Evolutionary conservation across 1,140 invertebrate genomes (phyloP).

Genomic region (Aplysia californica): DNA sequence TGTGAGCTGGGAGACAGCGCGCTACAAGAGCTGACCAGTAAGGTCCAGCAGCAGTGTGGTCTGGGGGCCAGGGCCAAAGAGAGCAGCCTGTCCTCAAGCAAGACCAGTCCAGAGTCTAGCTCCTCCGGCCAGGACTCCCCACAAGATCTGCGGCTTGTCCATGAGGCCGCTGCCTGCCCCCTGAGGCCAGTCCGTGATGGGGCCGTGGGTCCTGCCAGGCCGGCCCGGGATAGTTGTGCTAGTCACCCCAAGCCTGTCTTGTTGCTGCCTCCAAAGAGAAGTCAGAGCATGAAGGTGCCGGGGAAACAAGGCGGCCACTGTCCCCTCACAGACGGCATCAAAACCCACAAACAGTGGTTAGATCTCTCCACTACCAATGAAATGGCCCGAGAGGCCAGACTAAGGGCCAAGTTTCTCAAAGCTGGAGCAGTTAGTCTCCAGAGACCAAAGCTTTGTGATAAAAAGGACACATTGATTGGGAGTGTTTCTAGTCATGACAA

Average conservation of each 20-base stretch:
- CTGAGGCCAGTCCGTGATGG: background rate
- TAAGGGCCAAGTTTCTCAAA: background rate
- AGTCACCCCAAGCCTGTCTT: background rate
- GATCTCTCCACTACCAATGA: slow-evolving; percentile 17
- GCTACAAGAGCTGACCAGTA: too few relatives aligned
- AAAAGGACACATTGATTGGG: slow-evolving; percentile 12
- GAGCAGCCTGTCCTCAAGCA: background rate
- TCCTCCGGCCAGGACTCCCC: slow-evolving; percentile 24
- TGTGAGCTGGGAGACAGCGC: too few relatives aligned
- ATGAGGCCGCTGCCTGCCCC: background rate
- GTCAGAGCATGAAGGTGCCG: slow-evolving; percentile 22
- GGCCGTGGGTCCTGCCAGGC: background rate
- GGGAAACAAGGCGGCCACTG: slow-evolving; percentile 4
- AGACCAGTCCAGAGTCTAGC: slow-evolving; percentile 3
- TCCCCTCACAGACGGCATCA: background rate
- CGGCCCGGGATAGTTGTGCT: too few relatives aligned
- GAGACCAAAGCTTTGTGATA: too few relatives aligned
- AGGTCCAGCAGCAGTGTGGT: too few relatives aligned
- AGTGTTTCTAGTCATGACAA: background rate
- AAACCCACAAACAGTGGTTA: slow-evolving; percentile 16
- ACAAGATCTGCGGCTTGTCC: slow-evolving; percentile 10
- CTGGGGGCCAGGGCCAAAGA: background rate
- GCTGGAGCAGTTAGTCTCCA: too few relatives aligned
- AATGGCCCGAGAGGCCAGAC: background rate
- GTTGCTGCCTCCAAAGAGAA: slow-evolving; percentile 18